Percentiles rank a stretch among this genome's conserved stretches.
These are phyloP conservation scores for Ariolimax columbianus DNA, from an alignment of 2,888 invertebrate species.

Conservation along the genomic window DNA sequence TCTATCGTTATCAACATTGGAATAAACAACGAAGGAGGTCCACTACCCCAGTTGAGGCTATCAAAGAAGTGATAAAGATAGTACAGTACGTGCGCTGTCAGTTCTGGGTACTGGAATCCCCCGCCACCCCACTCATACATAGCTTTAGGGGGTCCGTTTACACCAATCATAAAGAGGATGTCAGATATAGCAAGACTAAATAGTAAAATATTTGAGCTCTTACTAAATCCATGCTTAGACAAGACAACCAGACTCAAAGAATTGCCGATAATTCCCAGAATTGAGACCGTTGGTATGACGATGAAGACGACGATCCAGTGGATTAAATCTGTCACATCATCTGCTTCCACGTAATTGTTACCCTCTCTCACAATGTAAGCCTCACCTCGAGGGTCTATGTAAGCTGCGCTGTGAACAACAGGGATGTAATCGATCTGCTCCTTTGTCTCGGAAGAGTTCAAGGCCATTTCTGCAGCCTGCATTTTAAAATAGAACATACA, in stretches of 20 bases:
- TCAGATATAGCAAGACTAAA: constrained; percentile 34
- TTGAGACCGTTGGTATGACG: constrained; percentile 24
- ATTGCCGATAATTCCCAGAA: constrained; percentile 32
- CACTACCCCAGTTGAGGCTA: constrained; percentile 34
- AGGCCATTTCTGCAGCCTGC: neutral
- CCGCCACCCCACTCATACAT: constrained; percentile 33
- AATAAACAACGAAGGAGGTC: constrained; percentile 13
- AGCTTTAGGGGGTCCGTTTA: constrained; percentile 16
- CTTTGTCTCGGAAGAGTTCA: neutral
- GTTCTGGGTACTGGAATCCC: constrained; percentile 31
- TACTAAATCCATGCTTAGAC: constrained; percentile 29
- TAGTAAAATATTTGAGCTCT: constrained; percentile 34
- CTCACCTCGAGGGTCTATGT: neutral
- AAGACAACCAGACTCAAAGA: constrained; percentile 19
- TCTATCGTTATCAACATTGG: constrained; percentile 41
- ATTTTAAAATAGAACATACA: neutral
- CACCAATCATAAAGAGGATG: constrained; percentile 29
- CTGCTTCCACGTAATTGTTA: constrained; percentile 30
- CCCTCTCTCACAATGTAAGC: constrained; percentile 16
- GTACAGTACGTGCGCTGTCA: constrained; percentile 8
- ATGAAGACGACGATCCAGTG: constrained; percentile 31
- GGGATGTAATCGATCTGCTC: neutral
- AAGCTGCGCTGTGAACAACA: neutral
- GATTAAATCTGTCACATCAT: neutral
- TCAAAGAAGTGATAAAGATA: constrained; percentile 43